phyloP scores from a whole-genome alignment of 2,113 vertebrate genomes.

The Rhynchomys soricoides region DNA sequence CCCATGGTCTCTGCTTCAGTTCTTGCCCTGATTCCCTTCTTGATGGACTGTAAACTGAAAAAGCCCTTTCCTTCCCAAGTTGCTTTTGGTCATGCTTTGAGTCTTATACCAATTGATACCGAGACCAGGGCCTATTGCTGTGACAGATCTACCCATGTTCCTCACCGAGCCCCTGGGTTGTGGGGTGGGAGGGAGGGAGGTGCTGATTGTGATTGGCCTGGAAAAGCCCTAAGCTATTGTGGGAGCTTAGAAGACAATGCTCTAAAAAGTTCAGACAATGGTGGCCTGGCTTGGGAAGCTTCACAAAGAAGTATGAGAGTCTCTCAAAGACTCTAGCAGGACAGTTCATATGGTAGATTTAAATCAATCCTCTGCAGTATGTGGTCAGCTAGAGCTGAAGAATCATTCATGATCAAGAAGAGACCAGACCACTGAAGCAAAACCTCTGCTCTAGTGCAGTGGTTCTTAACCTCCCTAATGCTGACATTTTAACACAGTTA shows the following conservation, averaged over 20 bases:
- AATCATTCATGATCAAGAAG: neutral
- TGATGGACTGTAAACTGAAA: too few relatives aligned
- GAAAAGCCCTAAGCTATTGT: neutral
- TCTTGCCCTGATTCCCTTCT: neutral
- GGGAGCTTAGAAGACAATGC: neutral
- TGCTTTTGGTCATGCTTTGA: neutral
- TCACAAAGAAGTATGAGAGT: neutral
- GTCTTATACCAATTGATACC: neutral
- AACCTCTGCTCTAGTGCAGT: neutral
- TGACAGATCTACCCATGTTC: neutral
- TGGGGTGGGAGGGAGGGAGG: neutral
- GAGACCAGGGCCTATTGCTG: neutral
- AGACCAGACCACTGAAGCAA: neutral
- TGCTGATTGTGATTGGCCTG: neutral
- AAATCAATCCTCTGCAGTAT: neutral
- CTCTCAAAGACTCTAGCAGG: neutral
- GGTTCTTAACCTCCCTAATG: neutral
- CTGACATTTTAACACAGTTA: neutral
- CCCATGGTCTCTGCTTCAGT: neutral
- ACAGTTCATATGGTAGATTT: neutral
- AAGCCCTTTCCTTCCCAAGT: neutral
- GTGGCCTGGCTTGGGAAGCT: neutral
- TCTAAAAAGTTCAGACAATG: neutral
- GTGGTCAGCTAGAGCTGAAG: neutral
- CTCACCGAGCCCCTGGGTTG: accelerated